phyloP scores from a whole-genome alignment of 2,113 vertebrate species.

The Microtus richardsoni region DNA sequence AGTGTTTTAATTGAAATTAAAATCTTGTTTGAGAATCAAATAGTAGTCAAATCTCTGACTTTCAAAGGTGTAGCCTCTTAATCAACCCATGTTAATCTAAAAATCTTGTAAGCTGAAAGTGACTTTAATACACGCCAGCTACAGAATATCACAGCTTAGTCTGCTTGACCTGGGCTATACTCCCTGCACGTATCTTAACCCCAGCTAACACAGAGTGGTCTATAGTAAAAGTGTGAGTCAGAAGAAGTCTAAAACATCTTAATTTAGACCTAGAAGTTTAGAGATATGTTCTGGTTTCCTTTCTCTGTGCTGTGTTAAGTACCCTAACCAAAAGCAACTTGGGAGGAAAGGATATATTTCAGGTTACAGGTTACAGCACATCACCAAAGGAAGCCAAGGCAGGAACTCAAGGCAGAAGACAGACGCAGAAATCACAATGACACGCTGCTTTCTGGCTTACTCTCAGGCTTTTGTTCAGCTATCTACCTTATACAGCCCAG shows the following conservation, averaged over 20 bases:
- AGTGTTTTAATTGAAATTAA: conserved; percentile 39
- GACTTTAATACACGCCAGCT: background rate
- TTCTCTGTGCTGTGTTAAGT: background rate
- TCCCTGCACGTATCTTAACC: background rate
- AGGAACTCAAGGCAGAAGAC: background rate
- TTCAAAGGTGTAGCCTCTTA: no score
- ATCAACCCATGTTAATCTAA: background rate
- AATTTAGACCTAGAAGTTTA: conserved; percentile 33
- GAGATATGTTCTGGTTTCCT: background rate
- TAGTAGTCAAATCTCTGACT: background rate
- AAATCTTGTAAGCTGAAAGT: background rate
- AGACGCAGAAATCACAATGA: background rate
- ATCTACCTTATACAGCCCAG: background rate
- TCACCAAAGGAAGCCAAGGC: background rate
- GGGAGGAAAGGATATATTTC: background rate
- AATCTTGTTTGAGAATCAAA: background rate
- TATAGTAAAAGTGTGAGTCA: background rate
- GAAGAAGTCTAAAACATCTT: background rate
- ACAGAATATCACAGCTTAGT: background rate
- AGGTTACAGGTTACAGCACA: background rate
- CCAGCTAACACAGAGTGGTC: background rate
- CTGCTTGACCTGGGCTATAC: background rate
- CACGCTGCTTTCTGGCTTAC: background rate
- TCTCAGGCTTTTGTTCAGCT: background rate
- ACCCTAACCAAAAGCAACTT: background rate